Evolutionary conservation across 2,888 invertebrate genomes (phyloP), one percentile per base, ranked within the genome.

Genomic region (Rhaphigaster nebulosa): DNA sequence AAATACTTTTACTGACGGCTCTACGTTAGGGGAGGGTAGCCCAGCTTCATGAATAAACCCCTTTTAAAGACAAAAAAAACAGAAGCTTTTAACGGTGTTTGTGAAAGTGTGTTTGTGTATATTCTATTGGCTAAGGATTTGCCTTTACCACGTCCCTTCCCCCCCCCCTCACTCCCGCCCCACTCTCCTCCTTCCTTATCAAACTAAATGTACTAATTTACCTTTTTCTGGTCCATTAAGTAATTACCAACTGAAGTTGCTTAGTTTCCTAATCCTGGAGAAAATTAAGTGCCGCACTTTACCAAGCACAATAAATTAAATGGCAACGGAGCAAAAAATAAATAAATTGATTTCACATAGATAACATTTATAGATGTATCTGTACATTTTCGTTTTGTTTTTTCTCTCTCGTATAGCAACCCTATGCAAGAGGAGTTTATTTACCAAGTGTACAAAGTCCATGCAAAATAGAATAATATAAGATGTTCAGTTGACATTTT

Each of bases 31-130:
- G 80, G 41, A 4, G 26, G 12, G 13, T 18, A 0, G 34, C 70
- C 15, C 70, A 2, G 38, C 41, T 23, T 84, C 84, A 50, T 84
- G 84, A 84, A 45, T 84, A 84, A 84, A 84, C 26, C 84, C 84
- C 84, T 84, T 84, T 84, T n/a, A 84, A 45, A 50, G 45, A 45
- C 41, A 38, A 80, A 80, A 80, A 80, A 84, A 84, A 84, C 45
- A 45, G 45, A 84, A 84, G 84, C 84, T 84, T 84, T 84, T 50
- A 84, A 45, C 84, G 15, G 45, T 50, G 45, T 84, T 84, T 84
- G 84, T 26, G 84, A 26, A 84, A 84, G 84, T 84, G 84, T 84
- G 84, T 84, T 84, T 45, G 76, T 8, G 38, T 34, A 20, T 38
- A 76, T 76, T 76, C 38, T 76, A 18, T 38, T 76, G 38, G 38